Evolutionary conservation across 2,888 invertebrate genomes (phyloP).

Genomic region (Byasa hedistus): DNA sequence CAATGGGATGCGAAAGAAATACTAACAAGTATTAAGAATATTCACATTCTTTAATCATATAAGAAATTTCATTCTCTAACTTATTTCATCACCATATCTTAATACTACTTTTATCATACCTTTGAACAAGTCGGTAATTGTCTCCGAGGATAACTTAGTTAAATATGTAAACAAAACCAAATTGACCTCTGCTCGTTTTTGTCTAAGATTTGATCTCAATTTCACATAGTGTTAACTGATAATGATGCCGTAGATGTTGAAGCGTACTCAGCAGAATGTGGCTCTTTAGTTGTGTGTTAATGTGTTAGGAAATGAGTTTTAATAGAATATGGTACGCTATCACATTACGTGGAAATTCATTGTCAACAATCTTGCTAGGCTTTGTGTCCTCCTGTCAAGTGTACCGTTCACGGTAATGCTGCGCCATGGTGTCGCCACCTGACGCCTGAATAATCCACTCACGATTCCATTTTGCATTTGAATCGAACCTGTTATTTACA

Average conservation of each 20-base stretch:
- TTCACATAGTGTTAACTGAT: too few species aligned
- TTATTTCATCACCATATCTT: too few species aligned
- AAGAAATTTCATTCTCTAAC: too few species aligned
- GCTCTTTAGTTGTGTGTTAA: background rate
- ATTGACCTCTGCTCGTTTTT: too few species aligned
- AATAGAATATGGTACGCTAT: constrained; percentile 3
- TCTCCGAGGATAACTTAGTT: too few species aligned
- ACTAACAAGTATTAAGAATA: too few species aligned
- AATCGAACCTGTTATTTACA: constrained; percentile 22
- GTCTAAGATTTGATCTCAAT: too few species aligned
- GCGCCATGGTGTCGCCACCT: constrained; percentile 6
- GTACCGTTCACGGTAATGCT: constrained; percentile 5
- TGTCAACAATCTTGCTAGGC: constrained; percentile 25
- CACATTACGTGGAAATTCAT: constrained; percentile 24
- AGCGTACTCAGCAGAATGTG: background rate
- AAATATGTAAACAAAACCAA: too few species aligned
- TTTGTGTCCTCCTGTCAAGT: constrained; percentile 21
- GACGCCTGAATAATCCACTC: constrained; percentile 24
- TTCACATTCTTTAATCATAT: too few species aligned
- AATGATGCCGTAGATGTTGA: too few species aligned
- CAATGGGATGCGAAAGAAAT: background rate
- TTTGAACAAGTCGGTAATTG: too few species aligned
- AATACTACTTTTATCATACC: too few species aligned
- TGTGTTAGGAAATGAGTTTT: constrained; percentile 2
- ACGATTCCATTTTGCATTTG: constrained; percentile 29